Evolutionary conservation across 2,888 invertebrate species (phyloP).

Genomic region (Caenorhabditis macrosperma): DNA sequence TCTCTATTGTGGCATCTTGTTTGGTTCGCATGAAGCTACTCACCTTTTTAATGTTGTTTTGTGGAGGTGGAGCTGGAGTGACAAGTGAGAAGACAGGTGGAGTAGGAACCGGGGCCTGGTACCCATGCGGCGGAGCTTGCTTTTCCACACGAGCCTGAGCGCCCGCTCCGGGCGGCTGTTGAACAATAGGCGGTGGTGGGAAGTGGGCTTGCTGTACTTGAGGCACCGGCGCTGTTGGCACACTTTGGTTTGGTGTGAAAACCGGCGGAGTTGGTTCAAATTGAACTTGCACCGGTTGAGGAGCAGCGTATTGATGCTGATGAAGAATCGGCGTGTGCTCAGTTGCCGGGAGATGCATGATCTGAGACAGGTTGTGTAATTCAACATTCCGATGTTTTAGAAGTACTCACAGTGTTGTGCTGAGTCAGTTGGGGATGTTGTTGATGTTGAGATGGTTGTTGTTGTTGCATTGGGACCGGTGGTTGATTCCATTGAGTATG

Average conservation of each 20-base stretch:
- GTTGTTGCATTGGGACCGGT: conserved; percentile 13
- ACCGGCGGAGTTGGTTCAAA: conserved; percentile 24
- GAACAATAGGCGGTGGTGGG: conserved; percentile 25
- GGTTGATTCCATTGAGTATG: conserved; percentile 13
- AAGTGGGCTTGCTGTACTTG: not conserved
- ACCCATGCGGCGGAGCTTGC: not conserved
- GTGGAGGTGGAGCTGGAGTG: not conserved
- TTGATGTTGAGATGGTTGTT: conserved; percentile 10
- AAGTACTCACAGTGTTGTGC: not conserved
- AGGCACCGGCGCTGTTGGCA: not conserved
- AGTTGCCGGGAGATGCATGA: conserved; percentile 3
- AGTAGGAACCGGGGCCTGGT: conserved; percentile 6
- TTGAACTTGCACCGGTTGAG: not conserved
- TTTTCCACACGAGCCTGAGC: not conserved
- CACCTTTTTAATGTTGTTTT: conserved; percentile 5
- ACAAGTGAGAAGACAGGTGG: conserved; percentile 5
- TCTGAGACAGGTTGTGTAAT: not conserved
- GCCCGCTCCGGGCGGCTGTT: no score
- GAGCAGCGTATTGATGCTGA: conserved; percentile 1
- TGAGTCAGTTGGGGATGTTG: not conserved
- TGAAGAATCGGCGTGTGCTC: conserved; percentile 32
- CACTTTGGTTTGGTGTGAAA: conserved; percentile 10
- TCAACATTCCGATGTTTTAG: not conserved
- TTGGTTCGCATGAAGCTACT: no score
- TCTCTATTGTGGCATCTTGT: no score